Evolutionary conservation across 2,888 invertebrate species (phyloP).

Genomic region (Ennomos erosarius): DNA sequence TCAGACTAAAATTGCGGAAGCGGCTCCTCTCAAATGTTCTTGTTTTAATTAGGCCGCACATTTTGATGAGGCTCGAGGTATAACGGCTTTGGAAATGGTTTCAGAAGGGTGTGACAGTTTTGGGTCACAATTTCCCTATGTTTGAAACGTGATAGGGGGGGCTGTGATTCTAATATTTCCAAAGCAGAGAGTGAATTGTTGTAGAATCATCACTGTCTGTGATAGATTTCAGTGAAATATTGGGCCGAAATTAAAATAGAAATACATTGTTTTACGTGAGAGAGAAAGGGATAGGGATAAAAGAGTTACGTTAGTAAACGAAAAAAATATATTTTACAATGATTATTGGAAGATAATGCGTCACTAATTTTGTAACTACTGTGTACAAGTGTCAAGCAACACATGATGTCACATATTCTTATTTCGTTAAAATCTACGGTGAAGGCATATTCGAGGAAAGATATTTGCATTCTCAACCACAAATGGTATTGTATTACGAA

Average conservation of each 20-base stretch:
- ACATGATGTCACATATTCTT: too few species aligned
- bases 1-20: conserved; percentile 6
- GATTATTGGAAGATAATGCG: too few species aligned
- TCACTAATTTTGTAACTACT: too few species aligned
- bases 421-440: too few species aligned
- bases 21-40: conserved; percentile 1
- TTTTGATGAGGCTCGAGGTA: conserved; percentile 11
- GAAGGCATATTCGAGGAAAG: neutral
- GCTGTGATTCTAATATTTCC: conserved; percentile 22
- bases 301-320: too few species aligned
- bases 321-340: too few species aligned
- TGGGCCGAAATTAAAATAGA: neutral
- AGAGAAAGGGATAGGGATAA: too few species aligned
- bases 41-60: conserved; percentile 20
- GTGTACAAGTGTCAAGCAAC: too few species aligned
- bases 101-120: conserved; percentile 35
- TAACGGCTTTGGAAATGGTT: conserved; percentile 17
- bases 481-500: conserved; percentile 10
- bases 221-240: neutral
- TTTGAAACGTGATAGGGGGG: neutral
- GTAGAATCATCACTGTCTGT: conserved; percentile 1
- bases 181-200: conserved; percentile 1
- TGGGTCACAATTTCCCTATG: conserved; percentile 24
- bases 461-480: neutral
- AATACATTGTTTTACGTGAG: too few species aligned